A percentile compares a stretch with the other conserved stretches of the same genome.
These are phyloP conservation scores for Heliconius ismenius DNA, from an alignment of 2,888 invertebrate species.

Conservation along the genomic window DNA sequence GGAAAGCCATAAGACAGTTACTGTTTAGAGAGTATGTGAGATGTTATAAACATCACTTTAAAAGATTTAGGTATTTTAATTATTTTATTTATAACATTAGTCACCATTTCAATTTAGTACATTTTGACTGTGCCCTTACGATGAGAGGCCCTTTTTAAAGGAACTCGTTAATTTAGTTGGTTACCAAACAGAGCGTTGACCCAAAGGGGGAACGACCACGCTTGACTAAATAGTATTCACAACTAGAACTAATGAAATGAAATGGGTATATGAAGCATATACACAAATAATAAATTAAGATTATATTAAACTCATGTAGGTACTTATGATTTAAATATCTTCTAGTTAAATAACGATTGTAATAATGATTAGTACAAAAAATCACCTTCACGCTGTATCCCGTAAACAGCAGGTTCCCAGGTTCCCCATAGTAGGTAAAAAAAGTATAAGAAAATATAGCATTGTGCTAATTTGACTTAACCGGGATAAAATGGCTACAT, in stretches of 20 bases:
- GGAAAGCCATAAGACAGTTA: neutral
- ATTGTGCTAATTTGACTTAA: neutral
- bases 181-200: constrained; percentile 14
- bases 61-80: neutral
- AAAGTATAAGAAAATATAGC: too few relatives aligned
- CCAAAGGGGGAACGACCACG: neutral
- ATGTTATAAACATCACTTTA: too few relatives aligned
- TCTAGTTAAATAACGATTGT: neutral
- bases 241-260: neutral
- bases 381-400: too few relatives aligned
- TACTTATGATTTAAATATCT: neutral
- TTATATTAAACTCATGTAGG: neutral
- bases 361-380: neutral
- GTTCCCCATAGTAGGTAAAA: too few relatives aligned
- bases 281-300: neutral
- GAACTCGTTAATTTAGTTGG: constrained; percentile 23
- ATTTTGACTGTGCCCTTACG: neutral
- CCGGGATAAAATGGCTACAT: neutral
- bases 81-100: neutral
- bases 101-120: neutral
- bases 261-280: neutral
- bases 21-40: too few relatives aligned
- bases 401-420: too few relatives aligned
- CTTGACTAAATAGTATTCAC: neutral
- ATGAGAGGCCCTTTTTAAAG: constrained; percentile 8